phyloP scores from a whole-genome alignment of 2,888 invertebrate genomes.

The Metallyticus violacea region DNA sequence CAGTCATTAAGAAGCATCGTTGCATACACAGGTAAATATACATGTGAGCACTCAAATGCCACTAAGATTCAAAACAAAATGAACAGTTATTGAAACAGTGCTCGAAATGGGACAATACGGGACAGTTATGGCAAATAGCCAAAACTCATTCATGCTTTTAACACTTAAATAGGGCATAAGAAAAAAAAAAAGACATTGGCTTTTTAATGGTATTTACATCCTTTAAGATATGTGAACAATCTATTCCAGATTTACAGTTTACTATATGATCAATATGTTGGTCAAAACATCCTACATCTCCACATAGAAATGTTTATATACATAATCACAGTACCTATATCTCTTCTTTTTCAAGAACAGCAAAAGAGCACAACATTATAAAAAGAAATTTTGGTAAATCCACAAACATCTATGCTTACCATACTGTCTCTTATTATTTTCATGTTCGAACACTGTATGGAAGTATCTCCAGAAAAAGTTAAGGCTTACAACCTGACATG shows the following conservation, averaged over 20 bases:
- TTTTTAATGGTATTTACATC: neutral
- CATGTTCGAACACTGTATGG: constrained; percentile 11
- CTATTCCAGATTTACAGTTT: neutral
- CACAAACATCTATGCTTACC: neutral
- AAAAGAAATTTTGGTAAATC: neutral
- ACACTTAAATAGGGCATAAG: neutral
- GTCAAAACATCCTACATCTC: neutral
- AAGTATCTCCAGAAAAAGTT: constrained; percentile 17
- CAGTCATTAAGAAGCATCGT: neutral
- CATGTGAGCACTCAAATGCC: neutral
- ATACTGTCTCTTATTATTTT: neutral
- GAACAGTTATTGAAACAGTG: neutral
- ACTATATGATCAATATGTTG: neutral
- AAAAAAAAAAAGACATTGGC: neutral
- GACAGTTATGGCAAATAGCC: neutral
- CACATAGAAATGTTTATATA: neutral
- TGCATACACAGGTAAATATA: neutral
- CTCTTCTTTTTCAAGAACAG: neutral
- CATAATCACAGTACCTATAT: neutral
- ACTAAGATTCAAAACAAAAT: neutral
- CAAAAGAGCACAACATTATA: neutral
- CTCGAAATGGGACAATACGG: constrained; percentile 10
- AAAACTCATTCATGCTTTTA: neutral
- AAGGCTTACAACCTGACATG: neutral
- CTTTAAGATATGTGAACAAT: neutral